Conservation (phyloP, 1,140 invertebrate species). For the Lysiphlebus fabarum region DNA sequence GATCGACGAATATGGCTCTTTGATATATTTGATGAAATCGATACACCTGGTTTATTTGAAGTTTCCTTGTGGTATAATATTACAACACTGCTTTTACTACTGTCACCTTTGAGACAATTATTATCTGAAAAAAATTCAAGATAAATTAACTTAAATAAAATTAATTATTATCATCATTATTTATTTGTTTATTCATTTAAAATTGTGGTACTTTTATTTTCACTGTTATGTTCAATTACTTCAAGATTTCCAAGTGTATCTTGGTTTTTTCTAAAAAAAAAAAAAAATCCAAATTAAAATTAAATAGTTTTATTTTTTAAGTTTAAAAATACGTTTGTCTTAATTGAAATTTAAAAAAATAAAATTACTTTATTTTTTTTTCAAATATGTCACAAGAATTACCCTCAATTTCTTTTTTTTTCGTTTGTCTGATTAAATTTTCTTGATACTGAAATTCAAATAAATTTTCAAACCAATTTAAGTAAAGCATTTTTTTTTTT, state of each 20-base stretch:
- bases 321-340: no score
- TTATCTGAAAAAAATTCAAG: slow-evolving; percentile 17
- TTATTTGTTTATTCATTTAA: no score
- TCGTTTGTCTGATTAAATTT: slow-evolving; percentile 33
- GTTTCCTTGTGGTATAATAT: slow-evolving; percentile 37
- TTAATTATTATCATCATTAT: neutral
- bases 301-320: neutral
- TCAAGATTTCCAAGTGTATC: slow-evolving; percentile 35
- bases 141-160: slow-evolving; percentile 11
- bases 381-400: slow-evolving; percentile 34
- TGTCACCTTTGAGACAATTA: slow-evolving; percentile 24
- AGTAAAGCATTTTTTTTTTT: neutral
- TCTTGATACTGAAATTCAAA: slow-evolving; percentile 26
- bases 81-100: slow-evolving; percentile 42
- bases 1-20: slow-evolving; percentile 22
- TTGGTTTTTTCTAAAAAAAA: slow-evolving; percentile 25
- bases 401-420: slow-evolving; percentile 20
- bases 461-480: neutral
- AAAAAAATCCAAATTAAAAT: slow-evolving; percentile 19
- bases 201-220: slow-evolving; percentile 14
- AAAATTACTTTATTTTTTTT: no score
- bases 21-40: slow-evolving; percentile 4
- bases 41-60: neutral
- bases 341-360: no score
- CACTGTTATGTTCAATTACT: slow-evolving; percentile 35